A percentile compares a stretch with the other conserved stretches of the same genome.
Conservation (phyloP, 2,888 invertebrate genomes). For the Drosophila longiperda region DNA sequence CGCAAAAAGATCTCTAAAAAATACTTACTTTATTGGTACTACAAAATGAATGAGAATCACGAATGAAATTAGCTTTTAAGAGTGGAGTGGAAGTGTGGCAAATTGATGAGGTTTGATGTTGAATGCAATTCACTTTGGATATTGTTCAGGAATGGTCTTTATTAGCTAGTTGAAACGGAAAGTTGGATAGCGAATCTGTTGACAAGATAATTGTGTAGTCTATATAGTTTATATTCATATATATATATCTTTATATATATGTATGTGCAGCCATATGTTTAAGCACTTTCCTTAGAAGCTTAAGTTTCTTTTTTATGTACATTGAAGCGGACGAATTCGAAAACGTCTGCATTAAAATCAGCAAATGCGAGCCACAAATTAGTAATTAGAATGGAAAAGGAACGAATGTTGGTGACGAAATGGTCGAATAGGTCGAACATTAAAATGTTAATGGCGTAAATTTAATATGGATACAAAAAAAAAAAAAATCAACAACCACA, state of each 20-base stretch:
- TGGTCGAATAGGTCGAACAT: constrained; percentile 16
- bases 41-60: constrained; percentile 10
- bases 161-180: constrained; percentile 58
- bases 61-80: constrained; percentile 34
- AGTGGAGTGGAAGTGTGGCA: constrained; percentile 4
- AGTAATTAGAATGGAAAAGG: constrained; percentile 37
- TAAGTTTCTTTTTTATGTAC: constrained; percentile 50
- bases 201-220: constrained; percentile 46
- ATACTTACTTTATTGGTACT: constrained; percentile 56
- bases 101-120: constrained; percentile 38
- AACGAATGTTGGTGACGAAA: constrained; percentile 46
- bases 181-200: constrained; percentile 56
- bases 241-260: constrained; percentile 17
- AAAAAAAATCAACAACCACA: constrained; percentile 2
- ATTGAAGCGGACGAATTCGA: constrained; percentile 39
- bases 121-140: constrained; percentile 37
- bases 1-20: constrained; percentile 24
- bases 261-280: constrained; percentile 28
- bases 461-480: constrained; percentile 28
- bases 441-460: constrained; percentile 33
- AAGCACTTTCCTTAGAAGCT: constrained; percentile 20
- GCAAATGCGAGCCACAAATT: constrained; percentile 77
- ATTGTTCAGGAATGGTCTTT: constrained; percentile 12
- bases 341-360: constrained; percentile 66
- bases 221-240: constrained; percentile 31